Base-by-base conservation (phyloP, 2,113 vertebrate genomes). In the Phalacrocorax aristotelis region DNA sequence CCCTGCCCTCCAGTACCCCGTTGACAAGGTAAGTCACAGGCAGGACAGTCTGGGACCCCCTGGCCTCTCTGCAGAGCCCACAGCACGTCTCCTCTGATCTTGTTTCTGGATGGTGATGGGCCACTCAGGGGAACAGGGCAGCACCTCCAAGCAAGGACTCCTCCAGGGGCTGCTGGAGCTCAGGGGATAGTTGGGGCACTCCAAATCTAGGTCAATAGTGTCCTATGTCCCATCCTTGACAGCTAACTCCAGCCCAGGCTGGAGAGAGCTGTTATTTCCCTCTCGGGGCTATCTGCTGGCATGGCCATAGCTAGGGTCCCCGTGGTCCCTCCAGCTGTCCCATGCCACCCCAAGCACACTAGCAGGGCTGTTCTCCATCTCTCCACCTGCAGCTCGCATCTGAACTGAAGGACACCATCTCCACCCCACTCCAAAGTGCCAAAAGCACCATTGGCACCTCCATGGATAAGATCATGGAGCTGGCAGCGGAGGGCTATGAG, bases 1-100 rank as follows among this genome's bases (percentile, higher is more conserved):
- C 89, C 98, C 98, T 8, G 98, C 98, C 8, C 98, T 99, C 22
- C 98, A 98, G 64, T 98, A 98, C 82, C 98, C 98, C 0, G 98
- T 98, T 0, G 98, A 98, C 44, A 98, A 98, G 98, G 98, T 98
- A 92, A 97, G 96, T 64, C 61, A 58, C 5, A 5, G n/a, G 15
- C 26, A 32, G 42, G 49, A 44, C 30, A 8, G 22, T 10, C 18
- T 84, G 38, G 26, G 38, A 40, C 7, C 0, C 38, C 25, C 5
- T 4, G 0, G 46, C 7, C 42, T 19, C 52, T 21, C 77, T 60
- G 69, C 36, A 82, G 46, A 68, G 9, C 44, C 7, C 70, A n/a
- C 25, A 60, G 30, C 6, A 7, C 2, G 1, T 71, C 18, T 68
- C 13, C 27, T 75, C 15, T 49, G 21, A 44, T 16, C 52, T 80